Base-by-base conservation (phyloP, 2,113 vertebrate species). In the Corvus moneduloides region DNA sequence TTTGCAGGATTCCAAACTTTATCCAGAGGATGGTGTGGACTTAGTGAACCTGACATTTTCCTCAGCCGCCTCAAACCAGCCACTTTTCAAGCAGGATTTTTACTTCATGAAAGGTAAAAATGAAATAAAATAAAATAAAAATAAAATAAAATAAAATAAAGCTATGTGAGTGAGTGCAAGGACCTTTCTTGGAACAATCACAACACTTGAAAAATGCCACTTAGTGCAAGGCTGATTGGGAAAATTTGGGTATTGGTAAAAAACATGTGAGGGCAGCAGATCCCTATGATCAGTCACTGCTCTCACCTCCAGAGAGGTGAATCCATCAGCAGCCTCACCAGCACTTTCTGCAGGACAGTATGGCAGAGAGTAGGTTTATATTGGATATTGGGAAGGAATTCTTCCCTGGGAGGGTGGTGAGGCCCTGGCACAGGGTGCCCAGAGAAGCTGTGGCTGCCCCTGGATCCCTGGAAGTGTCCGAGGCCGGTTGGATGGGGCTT, bases 401-500 rank as follows among this genome's bases (percentile, higher is more conserved):
- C 6, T 7, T 59, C 19, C 37, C 37, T 37, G 37, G 37, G 37
- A n/a, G 28, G 37, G 28, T 20, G 15, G 1, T 0, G 2, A 67
- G 52, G 27, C 30, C 4, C 49, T 72, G 56, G 75, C 51, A 58
- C 76, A 52, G 68, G 17, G 0, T 52, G 13, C 16, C 7, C 68
- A 30, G 46, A 46, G 33, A 0, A 46, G 61, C 61, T 75, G 28
- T 21, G 77, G 13, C 37, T 89, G 52, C 5, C 2, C 33, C 77
- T n/a, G n/a, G n/a, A 75, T n/a, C 33, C 9, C 69, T 82, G 62
- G 33, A 2, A 75, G 23, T 41, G 39, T 0, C 39, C 78, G 7
- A 35, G 46, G n/a, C n/a, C 30, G 9, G 8, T 0, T 67, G 27
- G 59, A 37, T 0, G 0, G 37, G 23, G 37, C 23, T 67, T 44